Evolutionary conservation across 2,888 invertebrate species (phyloP).

Genomic region (Chloroclysta siterata): DNA sequence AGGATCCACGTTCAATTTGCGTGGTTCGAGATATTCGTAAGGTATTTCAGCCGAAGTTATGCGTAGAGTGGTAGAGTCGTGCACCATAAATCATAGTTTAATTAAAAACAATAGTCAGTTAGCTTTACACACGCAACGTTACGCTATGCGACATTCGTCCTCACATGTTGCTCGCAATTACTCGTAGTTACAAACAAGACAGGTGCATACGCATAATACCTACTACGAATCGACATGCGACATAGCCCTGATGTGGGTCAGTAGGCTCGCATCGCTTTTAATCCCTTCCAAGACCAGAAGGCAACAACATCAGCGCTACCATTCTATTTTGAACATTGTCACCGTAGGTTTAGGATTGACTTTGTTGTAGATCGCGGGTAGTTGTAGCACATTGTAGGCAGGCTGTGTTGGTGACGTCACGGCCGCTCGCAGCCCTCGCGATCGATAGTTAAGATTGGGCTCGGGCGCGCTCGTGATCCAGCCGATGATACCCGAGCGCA

Average conservation of each 20-base stretch:
- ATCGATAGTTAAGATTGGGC: constrained; percentile 39
- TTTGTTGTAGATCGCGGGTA: constrained; percentile 27
- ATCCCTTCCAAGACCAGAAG: constrained; percentile 38
- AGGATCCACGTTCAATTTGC: constrained; percentile 1
- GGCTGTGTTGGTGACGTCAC: constrained; percentile 71
- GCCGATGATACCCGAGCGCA: constrained; percentile 51
- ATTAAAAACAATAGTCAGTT: background rate
- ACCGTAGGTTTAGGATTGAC: constrained; percentile 17
- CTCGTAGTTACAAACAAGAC: constrained; percentile 49
- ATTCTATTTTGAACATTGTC: constrained; percentile 24
- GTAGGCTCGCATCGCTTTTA: constrained; percentile 60
- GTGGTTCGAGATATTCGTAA: background rate
- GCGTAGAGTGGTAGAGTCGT: background rate
- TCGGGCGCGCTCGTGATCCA: constrained; percentile 60
- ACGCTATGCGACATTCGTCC: constrained; percentile 21
- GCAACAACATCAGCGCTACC: constrained; percentile 11
- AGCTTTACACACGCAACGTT: background rate
- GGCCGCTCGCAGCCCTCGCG: constrained; percentile 57
- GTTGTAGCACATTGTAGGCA: constrained; percentile 10
- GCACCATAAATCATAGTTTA: constrained; percentile 1
- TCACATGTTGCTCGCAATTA: constrained; percentile 47
- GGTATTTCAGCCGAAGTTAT: constrained; percentile 1
- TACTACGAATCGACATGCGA: constrained; percentile 55
- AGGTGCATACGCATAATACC: constrained; percentile 73
- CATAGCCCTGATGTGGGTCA: constrained; percentile 73